A percentile compares a stretch with the other conserved stretches of the same genome.
Evolutionary conservation across 2,113 vertebrate genomes (phyloP).

Genomic region (Rhipidura dahli): DNA sequence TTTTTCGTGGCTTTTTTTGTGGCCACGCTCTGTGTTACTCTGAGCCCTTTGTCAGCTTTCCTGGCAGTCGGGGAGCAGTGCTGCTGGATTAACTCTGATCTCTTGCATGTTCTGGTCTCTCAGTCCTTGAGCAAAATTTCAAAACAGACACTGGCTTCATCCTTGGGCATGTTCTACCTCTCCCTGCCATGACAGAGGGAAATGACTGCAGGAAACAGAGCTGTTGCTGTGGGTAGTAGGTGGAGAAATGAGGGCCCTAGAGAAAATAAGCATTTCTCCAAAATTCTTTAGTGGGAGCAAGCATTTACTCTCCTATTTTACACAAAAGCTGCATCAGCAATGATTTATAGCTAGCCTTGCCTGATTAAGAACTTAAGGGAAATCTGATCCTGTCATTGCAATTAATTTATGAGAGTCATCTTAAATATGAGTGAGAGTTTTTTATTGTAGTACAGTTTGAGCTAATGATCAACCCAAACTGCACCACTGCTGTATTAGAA

Average conservation of each 20-base stretch:
- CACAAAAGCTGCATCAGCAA: neutral
- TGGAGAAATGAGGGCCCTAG: neutral
- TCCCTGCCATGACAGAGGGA: neutral
- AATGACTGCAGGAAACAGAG: neutral
- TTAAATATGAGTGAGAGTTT: neutral
- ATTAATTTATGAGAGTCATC: neutral
- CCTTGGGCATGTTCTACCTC: neutral
- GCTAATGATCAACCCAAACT: neutral
- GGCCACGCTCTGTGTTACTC: neutral
- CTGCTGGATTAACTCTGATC: neutral
- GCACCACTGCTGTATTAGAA: neutral
- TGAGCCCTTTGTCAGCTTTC: neutral
- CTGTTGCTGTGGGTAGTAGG: neutral
- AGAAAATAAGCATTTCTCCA: neutral
- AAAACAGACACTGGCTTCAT: neutral
- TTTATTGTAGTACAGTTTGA: neutral
- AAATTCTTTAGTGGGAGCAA: neutral
- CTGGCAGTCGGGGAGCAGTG: neutral
- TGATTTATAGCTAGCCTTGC: neutral
- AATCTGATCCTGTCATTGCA: neutral
- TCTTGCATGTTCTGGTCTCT: neutral
- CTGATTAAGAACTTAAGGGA: neutral
- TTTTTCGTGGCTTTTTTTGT: neutral
- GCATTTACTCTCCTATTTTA: neutral
- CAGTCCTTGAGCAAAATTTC: neutral